Base-by-base conservation (phyloP, 2,797 vertebrate genomes). In the Eulemur rubriventer region DNA sequence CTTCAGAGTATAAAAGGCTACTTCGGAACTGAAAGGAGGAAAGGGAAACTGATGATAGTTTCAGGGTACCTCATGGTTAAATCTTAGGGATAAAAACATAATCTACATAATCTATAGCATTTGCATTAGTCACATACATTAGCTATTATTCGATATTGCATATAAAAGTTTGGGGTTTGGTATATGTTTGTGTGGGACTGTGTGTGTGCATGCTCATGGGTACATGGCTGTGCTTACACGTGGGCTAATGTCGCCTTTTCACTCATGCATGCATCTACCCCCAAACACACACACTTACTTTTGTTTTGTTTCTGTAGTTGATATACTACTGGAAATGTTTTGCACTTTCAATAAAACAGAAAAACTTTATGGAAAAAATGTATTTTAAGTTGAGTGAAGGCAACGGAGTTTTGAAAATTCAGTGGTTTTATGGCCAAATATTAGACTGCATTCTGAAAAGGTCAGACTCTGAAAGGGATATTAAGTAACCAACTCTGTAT, bases 391-490 rank as follows among this genome's bases (percentile, higher is more conserved):
- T 93, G 81, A 97, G 43, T 83, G 95, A 91, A 94, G 28, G 82
- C 59, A 96, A 93, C 78, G 95, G 97, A 96, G 30, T 94, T 97
- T 98, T 96, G 91, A 97, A 98, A 97, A 92, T 96, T 88, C 82
- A 96, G 7, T 92, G 94, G 72, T 81, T 98, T 96, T 97, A 38
- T 97, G 89, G 86, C 89, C 96, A 98, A 97, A 73, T 97, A 94
- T 85, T 96, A 96, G 97, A 98, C 48, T 97, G 90, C 97, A 98
- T 98, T 98, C 98, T 97, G 95, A 98, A 98, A 98, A 98, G 96
- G 98, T 83, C 84, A 98, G 96, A 96, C 93, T 96, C 97, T 97
- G 95, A 98, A 92, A 91, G 84, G 69, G 46, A 96, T 98, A 98
- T 97, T 97, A 98, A 98, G 72, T 97, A 95, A 96, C 94, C 88